These are phyloP conservation scores for Corvus moneduloides DNA, from an alignment of 2,113 vertebrate genomes.

Conservation along the genomic window DNA sequence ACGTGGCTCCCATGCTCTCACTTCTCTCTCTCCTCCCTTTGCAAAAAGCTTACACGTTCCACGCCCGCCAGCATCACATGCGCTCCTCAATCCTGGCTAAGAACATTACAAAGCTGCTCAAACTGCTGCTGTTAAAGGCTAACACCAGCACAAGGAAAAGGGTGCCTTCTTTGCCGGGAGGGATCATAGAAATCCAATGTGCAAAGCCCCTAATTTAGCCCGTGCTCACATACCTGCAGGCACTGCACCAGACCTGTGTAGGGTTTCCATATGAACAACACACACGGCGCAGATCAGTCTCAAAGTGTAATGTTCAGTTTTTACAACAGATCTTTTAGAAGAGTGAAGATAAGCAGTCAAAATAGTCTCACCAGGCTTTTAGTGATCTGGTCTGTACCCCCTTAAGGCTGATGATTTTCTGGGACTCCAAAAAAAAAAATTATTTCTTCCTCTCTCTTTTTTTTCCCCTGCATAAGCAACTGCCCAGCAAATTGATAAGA, in stretches of 20 bases:
- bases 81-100: background rate
- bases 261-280: background rate
- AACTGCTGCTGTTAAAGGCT: background rate
- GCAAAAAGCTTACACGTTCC: background rate
- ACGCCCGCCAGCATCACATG: rapidly evolving
- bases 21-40: background rate
- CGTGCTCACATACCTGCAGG: background rate
- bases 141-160: background rate
- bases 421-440: background rate
- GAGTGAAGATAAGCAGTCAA: background rate
- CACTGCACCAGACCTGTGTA: background rate
- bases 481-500: slow-evolving; percentile 62
- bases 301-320: background rate
- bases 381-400: background rate
- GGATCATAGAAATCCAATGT: background rate
- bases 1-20: rapidly evolving
- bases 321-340: background rate
- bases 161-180: background rate
- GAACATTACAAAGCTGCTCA: background rate
- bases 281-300: rapidly evolving
- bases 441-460: background rate
- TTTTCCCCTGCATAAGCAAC: slow-evolving; percentile 30
- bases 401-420: background rate
- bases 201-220: background rate
- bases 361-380: background rate